These are phyloP conservation scores for Drosophila chauvacae DNA, from an alignment of 1,140 invertebrate genomes.

Conservation along the genomic window DNA sequence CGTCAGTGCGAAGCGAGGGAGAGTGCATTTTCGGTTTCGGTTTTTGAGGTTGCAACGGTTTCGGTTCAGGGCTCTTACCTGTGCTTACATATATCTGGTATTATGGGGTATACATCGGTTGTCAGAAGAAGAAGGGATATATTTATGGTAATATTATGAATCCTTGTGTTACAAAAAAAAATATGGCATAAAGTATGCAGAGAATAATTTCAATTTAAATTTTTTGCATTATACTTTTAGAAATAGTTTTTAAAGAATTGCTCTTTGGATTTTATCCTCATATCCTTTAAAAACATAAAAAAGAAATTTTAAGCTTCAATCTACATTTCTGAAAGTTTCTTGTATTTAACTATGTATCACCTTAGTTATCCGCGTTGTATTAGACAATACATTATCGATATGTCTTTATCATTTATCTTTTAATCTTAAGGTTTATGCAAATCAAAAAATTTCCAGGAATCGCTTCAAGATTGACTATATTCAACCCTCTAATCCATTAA, in stretches of 20 bases:
- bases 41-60: conserved; percentile 62
- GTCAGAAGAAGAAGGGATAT: background rate
- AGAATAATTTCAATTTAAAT: background rate
- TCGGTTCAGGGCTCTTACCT: conserved; percentile 2
- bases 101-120: background rate
- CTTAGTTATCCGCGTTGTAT: background rate
- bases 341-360: background rate
- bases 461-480: background rate
- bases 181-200: background rate
- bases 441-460: background rate
- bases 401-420: too few species aligned
- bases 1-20: conserved; percentile 38
- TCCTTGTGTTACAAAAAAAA: background rate
- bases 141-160: background rate
- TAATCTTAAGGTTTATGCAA: background rate
- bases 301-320: background rate
- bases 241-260: background rate
- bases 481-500: background rate
- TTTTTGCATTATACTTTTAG: background rate
- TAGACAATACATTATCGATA: too few species aligned
- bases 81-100: conserved; percentile 1
- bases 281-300: background rate
- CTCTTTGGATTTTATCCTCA: too few species aligned
- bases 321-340: background rate
- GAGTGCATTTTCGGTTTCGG: conserved; percentile 69